Conservation (phyloP, 92 coral and sea anemone species). For the Desmophyllum pertusum region DNA sequence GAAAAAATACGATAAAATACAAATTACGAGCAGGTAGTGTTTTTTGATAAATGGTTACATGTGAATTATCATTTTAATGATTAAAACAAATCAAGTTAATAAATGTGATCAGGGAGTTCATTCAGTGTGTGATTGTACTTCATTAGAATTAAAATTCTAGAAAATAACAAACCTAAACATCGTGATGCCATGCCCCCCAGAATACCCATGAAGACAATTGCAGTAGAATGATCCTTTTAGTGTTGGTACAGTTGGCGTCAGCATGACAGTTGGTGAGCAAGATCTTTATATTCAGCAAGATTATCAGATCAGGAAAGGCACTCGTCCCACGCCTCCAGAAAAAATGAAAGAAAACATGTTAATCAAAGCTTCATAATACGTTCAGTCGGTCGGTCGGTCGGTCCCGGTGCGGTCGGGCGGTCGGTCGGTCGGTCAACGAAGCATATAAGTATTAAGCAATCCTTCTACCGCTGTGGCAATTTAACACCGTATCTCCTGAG, state of each 20-base stretch:
- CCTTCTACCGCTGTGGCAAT: constrained; percentile 58
- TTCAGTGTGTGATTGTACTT: too few species aligned
- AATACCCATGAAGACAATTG: constrained; percentile 68
- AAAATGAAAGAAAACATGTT: background rate
- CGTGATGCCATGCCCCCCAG: constrained; percentile 67
- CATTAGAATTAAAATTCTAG: too few species aligned
- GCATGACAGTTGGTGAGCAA: constrained; percentile 53
- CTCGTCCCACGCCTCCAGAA: constrained; percentile 45
- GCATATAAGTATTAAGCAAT: background rate
- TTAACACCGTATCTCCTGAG: constrained; percentile 77
- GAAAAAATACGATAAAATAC: too few species aligned
- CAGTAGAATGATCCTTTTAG: constrained; percentile 73
- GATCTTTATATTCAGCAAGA: constrained; percentile 25
- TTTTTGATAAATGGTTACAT: too few species aligned
- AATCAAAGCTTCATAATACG: background rate
- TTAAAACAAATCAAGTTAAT: too few species aligned
- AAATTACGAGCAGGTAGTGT: too few species aligned
- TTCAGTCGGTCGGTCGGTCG: too few species aligned
- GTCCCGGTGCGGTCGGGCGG: too few species aligned
- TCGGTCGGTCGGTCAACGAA: too few species aligned
- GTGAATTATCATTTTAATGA: too few species aligned
- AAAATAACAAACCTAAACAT: constrained; percentile 38
- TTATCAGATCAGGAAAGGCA: constrained; percentile 48
- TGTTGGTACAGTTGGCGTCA: constrained; percentile 71
- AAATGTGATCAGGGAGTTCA: too few species aligned